Evolutionary conservation across 2,888 invertebrate genomes (phyloP).

Genomic region (Agrilus cyanescens): DNA sequence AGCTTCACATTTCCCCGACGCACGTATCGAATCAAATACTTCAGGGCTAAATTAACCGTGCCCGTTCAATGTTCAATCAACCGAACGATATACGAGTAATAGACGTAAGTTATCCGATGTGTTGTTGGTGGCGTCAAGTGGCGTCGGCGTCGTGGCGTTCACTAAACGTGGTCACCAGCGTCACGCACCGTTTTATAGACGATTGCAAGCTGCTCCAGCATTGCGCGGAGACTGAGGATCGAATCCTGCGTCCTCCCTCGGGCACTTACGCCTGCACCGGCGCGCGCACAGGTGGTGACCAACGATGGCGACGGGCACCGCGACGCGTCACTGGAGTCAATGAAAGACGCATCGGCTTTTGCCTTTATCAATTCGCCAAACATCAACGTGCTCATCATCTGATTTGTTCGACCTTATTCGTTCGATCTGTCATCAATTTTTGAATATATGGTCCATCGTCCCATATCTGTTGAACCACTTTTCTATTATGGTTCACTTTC

Average conservation of each 20-base stretch:
- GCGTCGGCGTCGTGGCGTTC: conserved; percentile 21
- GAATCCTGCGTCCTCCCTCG: conserved; percentile 28
- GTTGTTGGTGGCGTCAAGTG: conserved; percentile 13
- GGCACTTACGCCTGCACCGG: conserved; percentile 24
- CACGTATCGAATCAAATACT: neutral
- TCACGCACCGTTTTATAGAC: conserved; percentile 29
- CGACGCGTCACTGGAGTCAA: conserved; percentile 5
- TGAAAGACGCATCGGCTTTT: conserved; percentile 4
- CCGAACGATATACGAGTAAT: neutral
- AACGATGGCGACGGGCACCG: conserved; percentile 17
- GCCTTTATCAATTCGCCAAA: neutral
- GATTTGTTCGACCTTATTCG: too few species aligned
- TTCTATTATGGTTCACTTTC: too few species aligned
- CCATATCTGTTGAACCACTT: too few species aligned
- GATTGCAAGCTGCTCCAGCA: conserved; percentile 23
- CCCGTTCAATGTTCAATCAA: neutral
- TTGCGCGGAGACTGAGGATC: conserved; percentile 35
- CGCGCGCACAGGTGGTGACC: conserved; percentile 32
- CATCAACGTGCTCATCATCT: too few species aligned
- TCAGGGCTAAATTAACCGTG: neutral
- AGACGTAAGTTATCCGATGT: neutral
- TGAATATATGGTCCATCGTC: too few species aligned
- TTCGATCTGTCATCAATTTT: too few species aligned
- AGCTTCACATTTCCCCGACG: conserved; percentile 3
- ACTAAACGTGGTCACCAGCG: conserved; percentile 29